phyloP scores from a whole-genome alignment of 1,140 invertebrate genomes.

The Meteorus sp. region DNA sequence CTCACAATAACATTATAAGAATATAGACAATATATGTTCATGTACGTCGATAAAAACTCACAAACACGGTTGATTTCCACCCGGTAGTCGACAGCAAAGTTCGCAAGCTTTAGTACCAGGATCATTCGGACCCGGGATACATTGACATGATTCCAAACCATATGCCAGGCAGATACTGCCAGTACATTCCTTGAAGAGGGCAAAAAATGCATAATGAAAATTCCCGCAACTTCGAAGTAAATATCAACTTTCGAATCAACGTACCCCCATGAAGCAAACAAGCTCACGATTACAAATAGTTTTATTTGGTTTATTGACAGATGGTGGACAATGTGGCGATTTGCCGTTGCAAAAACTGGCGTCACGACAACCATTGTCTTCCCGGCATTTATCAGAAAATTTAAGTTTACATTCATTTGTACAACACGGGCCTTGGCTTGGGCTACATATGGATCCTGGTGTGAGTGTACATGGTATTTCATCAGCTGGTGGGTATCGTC shows the following conservation, averaged over 20 bases:
- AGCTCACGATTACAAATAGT: conserved; percentile 92
- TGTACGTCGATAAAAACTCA: conserved; percentile 47
- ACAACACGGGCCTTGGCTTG: conserved; percentile 93
- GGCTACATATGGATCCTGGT: conserved; percentile 76
- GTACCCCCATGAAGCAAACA: conserved; percentile 93
- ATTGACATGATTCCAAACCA: conserved; percentile 95
- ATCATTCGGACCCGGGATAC: conserved; percentile 74
- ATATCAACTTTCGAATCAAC: conserved; percentile 40
- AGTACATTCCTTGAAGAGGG: conserved; percentile 75
- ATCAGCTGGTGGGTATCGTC: conserved; percentile 70
- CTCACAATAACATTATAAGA: neutral
- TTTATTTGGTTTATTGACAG: conserved; percentile 89
- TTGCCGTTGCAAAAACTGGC: conserved; percentile 87
- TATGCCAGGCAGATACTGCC: conserved; percentile 92
- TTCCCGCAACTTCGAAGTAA: neutral
- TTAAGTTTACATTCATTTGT: conserved; percentile 84
- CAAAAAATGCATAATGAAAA: conserved; percentile 5
- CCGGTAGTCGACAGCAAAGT: conserved; percentile 85
- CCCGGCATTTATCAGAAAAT: conserved; percentile 85
- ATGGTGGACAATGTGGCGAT: conserved; percentile 84
- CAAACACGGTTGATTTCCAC: conserved; percentile 75
- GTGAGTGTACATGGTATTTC: conserved; percentile 84
- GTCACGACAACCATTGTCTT: conserved; percentile 91
- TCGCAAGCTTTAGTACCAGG: conserved; percentile 84
- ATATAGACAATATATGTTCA: too few species aligned